Percentiles rank a stretch among this genome's conserved stretches.
Conservation (phyloP, 1,140 invertebrate species). For the Himalopsyche phryganea region DNA sequence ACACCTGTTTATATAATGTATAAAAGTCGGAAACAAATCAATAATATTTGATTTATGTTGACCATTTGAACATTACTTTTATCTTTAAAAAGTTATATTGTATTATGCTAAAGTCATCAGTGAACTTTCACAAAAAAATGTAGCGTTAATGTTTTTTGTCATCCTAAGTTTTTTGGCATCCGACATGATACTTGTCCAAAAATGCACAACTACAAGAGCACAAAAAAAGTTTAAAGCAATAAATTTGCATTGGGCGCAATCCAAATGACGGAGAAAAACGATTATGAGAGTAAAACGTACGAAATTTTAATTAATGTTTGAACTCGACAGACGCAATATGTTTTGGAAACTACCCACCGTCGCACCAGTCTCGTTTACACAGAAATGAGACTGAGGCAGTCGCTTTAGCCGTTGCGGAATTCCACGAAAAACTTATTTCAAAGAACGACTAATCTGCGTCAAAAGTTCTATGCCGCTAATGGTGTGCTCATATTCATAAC, state of each 20-base stretch:
- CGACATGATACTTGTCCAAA: no score
- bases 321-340: slow-evolving; percentile 4
- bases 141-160: no score
- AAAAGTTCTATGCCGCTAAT: background rate
- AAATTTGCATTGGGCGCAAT: slow-evolving; percentile 4
- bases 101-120: no score
- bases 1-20: no score
- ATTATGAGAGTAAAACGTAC: slow-evolving; percentile 9
- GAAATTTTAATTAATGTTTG: slow-evolving; percentile 3
- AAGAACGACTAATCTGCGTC: slow-evolving; percentile 4
- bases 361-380: background rate
- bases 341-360: slow-evolving; percentile 5
- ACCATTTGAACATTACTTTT: no score
- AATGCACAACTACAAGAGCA: no score
- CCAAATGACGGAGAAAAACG: slow-evolving; percentile 6
- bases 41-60: no score
- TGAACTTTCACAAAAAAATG: no score
- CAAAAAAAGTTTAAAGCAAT: background rate
- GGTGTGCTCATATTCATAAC: slow-evolving; percentile 6
- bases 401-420: background rate
- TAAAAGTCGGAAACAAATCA: no score
- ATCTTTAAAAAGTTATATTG: no score
- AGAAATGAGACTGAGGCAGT: background rate
- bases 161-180: no score
- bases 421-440: slow-evolving; percentile 11